Evolutionary conservation across 2,888 invertebrate species (phyloP).

Genomic region (Muschampia plurimacula): DNA sequence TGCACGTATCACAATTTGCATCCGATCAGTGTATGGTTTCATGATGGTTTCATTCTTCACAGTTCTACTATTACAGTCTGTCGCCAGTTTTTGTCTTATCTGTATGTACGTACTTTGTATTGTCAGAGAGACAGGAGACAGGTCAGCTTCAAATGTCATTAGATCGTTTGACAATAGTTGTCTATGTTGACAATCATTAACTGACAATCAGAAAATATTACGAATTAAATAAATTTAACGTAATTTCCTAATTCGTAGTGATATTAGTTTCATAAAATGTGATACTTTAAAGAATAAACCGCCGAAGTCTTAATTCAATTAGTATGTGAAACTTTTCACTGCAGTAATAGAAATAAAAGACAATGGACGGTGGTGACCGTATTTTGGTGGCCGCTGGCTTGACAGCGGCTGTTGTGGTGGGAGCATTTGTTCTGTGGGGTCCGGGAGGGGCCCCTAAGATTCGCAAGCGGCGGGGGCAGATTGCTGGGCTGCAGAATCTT

Average conservation of each 20-base stretch:
- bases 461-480: conserved; percentile 89
- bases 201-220: neutral
- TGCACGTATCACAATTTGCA: no score
- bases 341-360: conserved; percentile 41
- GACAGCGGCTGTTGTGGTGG: conserved; percentile 92
- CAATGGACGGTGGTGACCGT: conserved; percentile 91
- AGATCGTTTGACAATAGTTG: no score
- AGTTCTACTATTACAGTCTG: no score
- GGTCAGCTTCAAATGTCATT: no score
- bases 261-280: conserved; percentile 4
- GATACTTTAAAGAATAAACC: neutral
- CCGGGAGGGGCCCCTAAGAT: conserved; percentile 88
- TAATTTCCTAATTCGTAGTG: neutral
- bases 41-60: no score
- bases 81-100: no score
- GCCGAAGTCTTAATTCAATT: neutral
- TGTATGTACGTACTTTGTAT: no score
- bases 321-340: conserved; percentile 28
- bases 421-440: conserved; percentile 94
- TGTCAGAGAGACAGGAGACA: no score
- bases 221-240: neutral
- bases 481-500: conserved; percentile 95
- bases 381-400: conserved; percentile 92
- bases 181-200: no score
- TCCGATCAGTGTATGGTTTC: no score